phyloP scores from a whole-genome alignment of 35 echinoderm and acorn worm species.

The Lytechinus pictus region DNA sequence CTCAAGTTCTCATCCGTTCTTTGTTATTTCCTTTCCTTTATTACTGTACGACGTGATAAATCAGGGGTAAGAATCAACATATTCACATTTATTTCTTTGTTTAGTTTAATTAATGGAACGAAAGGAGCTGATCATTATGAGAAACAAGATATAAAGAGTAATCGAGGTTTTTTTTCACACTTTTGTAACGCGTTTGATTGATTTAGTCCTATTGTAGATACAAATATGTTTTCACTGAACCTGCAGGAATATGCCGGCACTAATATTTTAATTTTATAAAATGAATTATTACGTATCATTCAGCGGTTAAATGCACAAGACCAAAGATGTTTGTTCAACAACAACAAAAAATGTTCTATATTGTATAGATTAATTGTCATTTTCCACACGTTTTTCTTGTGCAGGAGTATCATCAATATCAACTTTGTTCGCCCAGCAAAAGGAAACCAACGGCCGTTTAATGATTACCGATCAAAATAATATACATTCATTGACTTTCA shows the following conservation, averaged over 20 bases:
- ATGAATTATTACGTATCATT: too few relatives aligned
- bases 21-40: neutral
- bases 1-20: slow-evolving; percentile 21
- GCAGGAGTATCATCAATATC: neutral
- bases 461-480: too few relatives aligned
- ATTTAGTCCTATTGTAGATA: too few relatives aligned
- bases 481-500: too few relatives aligned
- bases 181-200: too few relatives aligned
- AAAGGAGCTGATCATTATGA: neutral
- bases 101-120: neutral
- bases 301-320: too few relatives aligned
- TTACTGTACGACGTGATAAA: neutral
- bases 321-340: too few relatives aligned
- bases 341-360: too few relatives aligned
- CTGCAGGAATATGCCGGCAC: too few relatives aligned
- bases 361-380: neutral
- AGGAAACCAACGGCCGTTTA: neutral
- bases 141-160: neutral
- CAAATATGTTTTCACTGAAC: too few relatives aligned
- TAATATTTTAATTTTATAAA: too few relatives aligned
- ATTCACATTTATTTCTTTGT: neutral
- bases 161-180: too few relatives aligned
- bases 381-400: neutral
- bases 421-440: neutral
- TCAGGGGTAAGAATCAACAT: neutral